Conservation (phyloP, 2,888 invertebrate species). For the Leucania comma region DNA sequence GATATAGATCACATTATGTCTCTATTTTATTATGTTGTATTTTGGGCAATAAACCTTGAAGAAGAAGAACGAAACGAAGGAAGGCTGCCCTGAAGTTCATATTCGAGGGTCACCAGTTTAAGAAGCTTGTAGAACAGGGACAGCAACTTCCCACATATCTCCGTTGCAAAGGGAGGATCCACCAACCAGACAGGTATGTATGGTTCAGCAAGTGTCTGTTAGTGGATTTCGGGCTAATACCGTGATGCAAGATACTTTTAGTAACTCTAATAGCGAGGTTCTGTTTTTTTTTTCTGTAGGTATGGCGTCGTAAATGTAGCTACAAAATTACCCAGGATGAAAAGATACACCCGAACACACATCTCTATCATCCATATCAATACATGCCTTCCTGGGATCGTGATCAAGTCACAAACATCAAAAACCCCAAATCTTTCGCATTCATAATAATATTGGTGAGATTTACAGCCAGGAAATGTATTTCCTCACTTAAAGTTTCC, state of each 20-base stretch:
- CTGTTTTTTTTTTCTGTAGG: too few species aligned
- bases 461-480: slow-evolving; percentile 61
- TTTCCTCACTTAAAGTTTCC: slow-evolving; percentile 61
- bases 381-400: neutral
- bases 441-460: slow-evolving; percentile 43
- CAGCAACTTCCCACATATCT: too few species aligned
- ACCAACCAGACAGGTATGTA: too few species aligned
- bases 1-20: slow-evolving; percentile 4
- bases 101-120: too few species aligned
- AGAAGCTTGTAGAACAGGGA: too few species aligned
- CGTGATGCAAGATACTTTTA: too few species aligned
- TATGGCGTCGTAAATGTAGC: too few species aligned
- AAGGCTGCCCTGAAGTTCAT: too few species aligned
- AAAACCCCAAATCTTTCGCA: slow-evolving; percentile 25
- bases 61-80: neutral
- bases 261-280: too few species aligned
- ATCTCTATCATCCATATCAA: neutral
- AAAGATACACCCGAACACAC: neutral
- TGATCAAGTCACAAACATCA: slow-evolving; percentile 28
- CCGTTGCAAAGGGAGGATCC: too few species aligned
- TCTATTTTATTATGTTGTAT: neutral
- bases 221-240: too few species aligned
- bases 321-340: neutral
- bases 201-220: too few species aligned
- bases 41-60: neutral